Evolutionary conservation across 1,140 invertebrate genomes (phyloP).

Genomic region (Argopecten irradians): DNA sequence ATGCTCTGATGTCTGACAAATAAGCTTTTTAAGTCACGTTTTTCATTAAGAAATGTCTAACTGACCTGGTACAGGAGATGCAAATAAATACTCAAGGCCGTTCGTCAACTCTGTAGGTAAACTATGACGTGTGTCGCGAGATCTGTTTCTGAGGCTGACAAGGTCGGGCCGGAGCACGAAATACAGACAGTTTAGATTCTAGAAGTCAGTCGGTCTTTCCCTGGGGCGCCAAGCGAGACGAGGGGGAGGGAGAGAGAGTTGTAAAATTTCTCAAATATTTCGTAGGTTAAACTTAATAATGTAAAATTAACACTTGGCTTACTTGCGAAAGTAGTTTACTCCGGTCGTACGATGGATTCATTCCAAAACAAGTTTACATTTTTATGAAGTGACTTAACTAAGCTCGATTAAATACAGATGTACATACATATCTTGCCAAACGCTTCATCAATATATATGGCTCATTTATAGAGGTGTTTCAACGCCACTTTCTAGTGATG

Average conservation of each 20-base stretch:
- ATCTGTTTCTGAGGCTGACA: neutral
- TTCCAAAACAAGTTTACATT: neutral
- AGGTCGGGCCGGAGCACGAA: neutral
- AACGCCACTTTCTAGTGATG: too few species aligned
- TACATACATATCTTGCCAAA: neutral
- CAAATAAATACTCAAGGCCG: neutral
- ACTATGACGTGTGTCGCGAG: neutral
- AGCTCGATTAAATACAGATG: neutral
- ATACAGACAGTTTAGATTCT: neutral
- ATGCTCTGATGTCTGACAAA: too few species aligned
- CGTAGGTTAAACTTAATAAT: neutral
- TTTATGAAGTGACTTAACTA: neutral
- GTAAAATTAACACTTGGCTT: neutral
- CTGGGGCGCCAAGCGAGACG: neutral
- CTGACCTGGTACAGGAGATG: neutral
- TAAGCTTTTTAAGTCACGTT: neutral
- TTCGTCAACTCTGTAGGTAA: neutral
- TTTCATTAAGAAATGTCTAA: neutral
- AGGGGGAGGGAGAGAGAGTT: neutral
- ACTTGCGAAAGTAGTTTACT: neutral
- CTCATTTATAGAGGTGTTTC: too few species aligned
- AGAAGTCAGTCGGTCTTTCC: neutral
- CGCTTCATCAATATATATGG: too few species aligned
- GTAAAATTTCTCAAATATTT: slow-evolving; percentile 10
- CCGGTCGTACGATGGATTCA: neutral